Conservation (phyloP, 2,113 vertebrate genomes). For the Centropus unirufus region DNA sequence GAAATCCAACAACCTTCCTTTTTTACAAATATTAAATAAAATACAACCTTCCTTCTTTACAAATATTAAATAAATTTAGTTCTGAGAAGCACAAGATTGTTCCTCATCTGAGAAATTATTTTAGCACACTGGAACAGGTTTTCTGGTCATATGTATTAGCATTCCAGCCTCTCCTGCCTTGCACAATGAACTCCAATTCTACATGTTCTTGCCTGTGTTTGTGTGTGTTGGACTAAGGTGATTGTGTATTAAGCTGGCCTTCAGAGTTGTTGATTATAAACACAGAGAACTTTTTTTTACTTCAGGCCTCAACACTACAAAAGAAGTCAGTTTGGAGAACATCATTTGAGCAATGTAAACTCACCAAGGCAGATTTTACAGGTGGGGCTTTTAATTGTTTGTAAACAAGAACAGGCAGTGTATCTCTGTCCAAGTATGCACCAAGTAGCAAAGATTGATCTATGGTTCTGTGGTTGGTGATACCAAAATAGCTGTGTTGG, state of each 20-base stretch:
- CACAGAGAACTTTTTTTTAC: background rate
- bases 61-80: background rate
- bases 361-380: conserved; percentile 12
- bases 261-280: conserved; percentile 32
- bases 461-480: background rate
- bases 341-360: background rate
- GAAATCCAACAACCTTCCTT: background rate
- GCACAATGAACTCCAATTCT: background rate
- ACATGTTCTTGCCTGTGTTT: conserved; percentile 27
- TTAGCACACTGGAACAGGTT: background rate
- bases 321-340: conserved; percentile 33
- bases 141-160: background rate
- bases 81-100: background rate
- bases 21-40: background rate
- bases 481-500: background rate
- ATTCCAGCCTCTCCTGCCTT: conserved; percentile 37
- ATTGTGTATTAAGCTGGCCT: background rate
- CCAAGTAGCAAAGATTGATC: background rate
- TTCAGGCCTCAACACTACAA: conserved; percentile 24
- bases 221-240: background rate
- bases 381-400: conserved; percentile 52
- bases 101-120: background rate
- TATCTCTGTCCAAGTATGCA: background rate
- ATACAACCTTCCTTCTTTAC: background rate
- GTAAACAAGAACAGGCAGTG: conserved; percentile 6